Conservation (phyloP, 2,888 invertebrate genomes). For the Halocaridina rubra region DNA sequence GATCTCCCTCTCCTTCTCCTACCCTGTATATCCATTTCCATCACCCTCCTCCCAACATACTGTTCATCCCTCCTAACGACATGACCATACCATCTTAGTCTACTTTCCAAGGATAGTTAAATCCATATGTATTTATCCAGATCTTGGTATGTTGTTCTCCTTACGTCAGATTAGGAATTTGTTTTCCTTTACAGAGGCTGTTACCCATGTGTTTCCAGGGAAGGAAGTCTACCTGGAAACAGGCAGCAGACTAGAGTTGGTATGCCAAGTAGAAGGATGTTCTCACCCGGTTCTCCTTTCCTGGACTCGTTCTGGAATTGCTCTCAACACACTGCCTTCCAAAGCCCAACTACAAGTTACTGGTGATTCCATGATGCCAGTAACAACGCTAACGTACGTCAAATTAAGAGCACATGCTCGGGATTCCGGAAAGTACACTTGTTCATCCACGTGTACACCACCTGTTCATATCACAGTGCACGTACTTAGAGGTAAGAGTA, state of each 20-base stretch:
- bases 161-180: no score
- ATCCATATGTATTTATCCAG: no score
- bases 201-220: slow-evolving; percentile 24
- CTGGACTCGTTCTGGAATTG: slow-evolving; percentile 18
- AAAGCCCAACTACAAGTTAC: neutral
- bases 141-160: no score
- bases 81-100: no score
- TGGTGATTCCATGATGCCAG: neutral
- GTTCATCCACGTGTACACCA: slow-evolving; percentile 24
- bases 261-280: slow-evolving; percentile 42
- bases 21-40: no score
- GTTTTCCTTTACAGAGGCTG: slow-evolving; percentile 30
- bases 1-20: no score
- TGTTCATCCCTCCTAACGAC: no score
- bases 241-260: slow-evolving; percentile 40
- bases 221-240: slow-evolving; percentile 44
- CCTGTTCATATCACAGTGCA: slow-evolving; percentile 31
- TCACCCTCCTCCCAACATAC: no score
- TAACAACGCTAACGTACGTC: neutral
- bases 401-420: neutral
- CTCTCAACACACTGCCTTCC: neutral
- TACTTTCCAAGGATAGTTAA: no score
- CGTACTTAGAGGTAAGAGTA: slow-evolving; percentile 23
- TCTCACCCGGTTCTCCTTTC: neutral
- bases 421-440: slow-evolving; percentile 31